Evolutionary conservation across 2,113 vertebrate genomes (phyloP).

Genomic region (Gymnarchus niloticus): DNA sequence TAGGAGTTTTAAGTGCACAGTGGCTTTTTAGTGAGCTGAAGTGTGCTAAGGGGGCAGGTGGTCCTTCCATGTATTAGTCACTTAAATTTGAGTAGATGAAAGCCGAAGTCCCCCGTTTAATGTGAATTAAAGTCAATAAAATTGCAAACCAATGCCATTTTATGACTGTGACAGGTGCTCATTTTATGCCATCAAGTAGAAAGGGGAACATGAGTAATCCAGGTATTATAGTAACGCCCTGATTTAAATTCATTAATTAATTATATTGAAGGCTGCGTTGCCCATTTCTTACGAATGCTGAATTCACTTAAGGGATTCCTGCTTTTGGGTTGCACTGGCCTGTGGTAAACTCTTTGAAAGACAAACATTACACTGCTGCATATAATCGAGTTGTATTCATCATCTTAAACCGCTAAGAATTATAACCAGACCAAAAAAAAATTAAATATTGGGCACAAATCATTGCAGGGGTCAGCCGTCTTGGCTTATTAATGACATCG

Average conservation of each 20-base stretch:
- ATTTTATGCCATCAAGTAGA: background rate
- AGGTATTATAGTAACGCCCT: background rate
- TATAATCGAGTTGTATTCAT: background rate
- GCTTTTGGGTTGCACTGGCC: background rate
- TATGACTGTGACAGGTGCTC: background rate
- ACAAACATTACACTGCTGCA: background rate
- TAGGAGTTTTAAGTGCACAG: background rate
- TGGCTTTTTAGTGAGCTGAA: background rate
- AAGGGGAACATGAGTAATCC: background rate
- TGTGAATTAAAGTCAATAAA: no score
- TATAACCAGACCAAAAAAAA: background rate
- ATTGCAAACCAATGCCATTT: no score
- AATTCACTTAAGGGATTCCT: background rate
- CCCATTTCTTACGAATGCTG: no score
- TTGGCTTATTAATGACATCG: background rate
- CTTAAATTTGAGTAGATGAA: constrained; percentile 22
- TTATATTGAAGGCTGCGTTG: no score
- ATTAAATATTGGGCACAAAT: no score
- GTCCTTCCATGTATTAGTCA: background rate
- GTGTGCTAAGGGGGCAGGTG: background rate
- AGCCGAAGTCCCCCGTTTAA: background rate
- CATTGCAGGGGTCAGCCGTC: no score
- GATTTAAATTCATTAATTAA: no score
- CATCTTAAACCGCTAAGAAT: background rate
- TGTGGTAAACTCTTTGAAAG: background rate